phyloP scores from a whole-genome alignment of 2,113 vertebrate genomes.

The Hydrochoerus hydrochaeris region DNA sequence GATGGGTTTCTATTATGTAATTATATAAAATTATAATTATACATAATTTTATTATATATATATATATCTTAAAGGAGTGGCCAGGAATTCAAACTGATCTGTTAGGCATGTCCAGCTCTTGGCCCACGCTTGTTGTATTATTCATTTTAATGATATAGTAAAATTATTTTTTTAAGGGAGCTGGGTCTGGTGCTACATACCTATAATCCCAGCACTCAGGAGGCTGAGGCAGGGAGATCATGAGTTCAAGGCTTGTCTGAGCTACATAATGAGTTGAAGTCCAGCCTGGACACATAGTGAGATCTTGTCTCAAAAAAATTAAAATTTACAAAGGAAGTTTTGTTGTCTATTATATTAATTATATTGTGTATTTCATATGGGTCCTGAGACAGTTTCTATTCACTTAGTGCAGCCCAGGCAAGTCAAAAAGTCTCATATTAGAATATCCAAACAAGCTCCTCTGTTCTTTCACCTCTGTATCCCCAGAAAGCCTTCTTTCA shows the following conservation, averaged over 20 bases:
- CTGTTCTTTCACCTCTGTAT: not conserved
- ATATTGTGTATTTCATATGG: not conserved
- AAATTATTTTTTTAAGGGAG: not conserved
- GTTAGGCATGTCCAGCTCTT: not conserved
- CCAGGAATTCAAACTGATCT: not conserved
- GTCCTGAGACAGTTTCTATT: not conserved
- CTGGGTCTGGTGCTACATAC: not conserved
- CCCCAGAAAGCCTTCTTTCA: not conserved
- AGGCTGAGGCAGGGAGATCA: not conserved
- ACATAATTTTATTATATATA: not conserved
- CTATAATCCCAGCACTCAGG: not conserved
- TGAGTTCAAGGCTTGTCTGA: not conserved
- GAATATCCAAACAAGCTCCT: not conserved
- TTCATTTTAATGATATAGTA: not conserved
- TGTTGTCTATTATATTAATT: not conserved
- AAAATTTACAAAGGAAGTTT: not conserved
- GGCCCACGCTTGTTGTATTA: too few relatives aligned
- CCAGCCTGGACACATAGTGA: not conserved
- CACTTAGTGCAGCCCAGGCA: not conserved
- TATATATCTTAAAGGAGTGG: not conserved
- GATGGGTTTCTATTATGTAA: not conserved
- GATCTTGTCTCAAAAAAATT: not conserved
- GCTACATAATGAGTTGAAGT: not conserved
- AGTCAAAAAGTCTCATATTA: not conserved
- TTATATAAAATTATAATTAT: not conserved